These are phyloP conservation scores for Beris morrisii DNA, from an alignment of 2,888 invertebrate species.

Conservation along the genomic window DNA sequence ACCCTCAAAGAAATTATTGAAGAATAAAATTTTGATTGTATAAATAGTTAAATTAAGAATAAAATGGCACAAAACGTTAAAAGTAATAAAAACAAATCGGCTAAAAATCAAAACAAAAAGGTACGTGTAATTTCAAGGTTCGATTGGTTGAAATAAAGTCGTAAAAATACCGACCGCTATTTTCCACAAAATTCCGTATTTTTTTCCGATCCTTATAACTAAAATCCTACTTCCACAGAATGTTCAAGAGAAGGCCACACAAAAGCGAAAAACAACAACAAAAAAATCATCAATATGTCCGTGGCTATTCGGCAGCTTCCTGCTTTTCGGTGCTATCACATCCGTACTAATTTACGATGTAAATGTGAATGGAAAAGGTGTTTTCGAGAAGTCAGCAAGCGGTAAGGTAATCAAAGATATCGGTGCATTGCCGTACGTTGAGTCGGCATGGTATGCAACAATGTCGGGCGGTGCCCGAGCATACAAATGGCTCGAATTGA, in stretches of 20 bases:
- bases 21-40: conserved; percentile 4
- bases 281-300: conserved; percentile 57
- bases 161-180: not conserved
- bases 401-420: conserved; percentile 67
- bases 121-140: conserved; percentile 43
- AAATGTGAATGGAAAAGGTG: conserved; percentile 61
- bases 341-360: conserved; percentile 67
- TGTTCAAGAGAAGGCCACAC: conserved; percentile 33
- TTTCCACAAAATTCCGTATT: conserved; percentile 42
- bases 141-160: conserved; percentile 15
- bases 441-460: conserved; percentile 64
- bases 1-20: too few species aligned
- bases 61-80: conserved; percentile 55
- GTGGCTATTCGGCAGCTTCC: conserved; percentile 66
- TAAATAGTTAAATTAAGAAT: conserved; percentile 23
- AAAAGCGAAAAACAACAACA: conserved; percentile 48
- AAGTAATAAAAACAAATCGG: conserved; percentile 54
- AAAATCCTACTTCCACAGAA: conserved; percentile 20
- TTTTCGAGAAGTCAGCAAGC: conserved; percentile 70
- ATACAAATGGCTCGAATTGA: conserved; percentile 68
- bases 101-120: conserved; percentile 53
- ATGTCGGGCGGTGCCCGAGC: conserved; percentile 65
- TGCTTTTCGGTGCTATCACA: conserved; percentile 63
- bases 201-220: conserved; percentile 49
- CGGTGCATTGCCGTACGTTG: conserved; percentile 66